Conservation (phyloP, 1,140 invertebrate species). For the Phenacoccus solenopsis region DNA sequence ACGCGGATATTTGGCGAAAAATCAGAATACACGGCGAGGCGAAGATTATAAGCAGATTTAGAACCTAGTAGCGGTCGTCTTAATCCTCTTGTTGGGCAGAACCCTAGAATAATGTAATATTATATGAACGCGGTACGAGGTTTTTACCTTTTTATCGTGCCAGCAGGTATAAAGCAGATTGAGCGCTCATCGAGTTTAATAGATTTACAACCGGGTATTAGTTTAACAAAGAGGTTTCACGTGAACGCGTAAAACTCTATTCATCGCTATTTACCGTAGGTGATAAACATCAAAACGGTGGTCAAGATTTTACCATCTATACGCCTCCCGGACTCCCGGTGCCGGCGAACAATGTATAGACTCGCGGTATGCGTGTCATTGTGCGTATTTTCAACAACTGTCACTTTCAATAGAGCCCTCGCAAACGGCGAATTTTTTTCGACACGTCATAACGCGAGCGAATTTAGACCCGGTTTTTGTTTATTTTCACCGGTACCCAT, state of each 20-base stretch:
- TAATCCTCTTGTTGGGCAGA: no score
- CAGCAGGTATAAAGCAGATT: no score
- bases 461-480: neutral
- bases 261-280: neutral
- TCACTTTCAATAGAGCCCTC: neutral
- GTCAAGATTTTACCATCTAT: no score
- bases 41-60: no score
- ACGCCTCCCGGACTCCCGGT: neutral
- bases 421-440: neutral
- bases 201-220: neutral
- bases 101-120: no score
- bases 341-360: neutral
- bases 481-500: neutral
- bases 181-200: neutral
- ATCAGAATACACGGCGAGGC: no score
- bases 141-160: no score
- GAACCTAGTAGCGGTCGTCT: no score
- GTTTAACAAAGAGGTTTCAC: neutral
- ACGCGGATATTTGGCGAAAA: no score
- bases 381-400: neutral
- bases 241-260: neutral
- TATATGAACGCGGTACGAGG: no score
- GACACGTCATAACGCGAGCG: neutral
- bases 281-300: neutral
- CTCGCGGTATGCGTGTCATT: neutral